A percentile compares a stretch with the other conserved stretches of the same genome.
Conservation (phyloP, 2,797 vertebrate species). For the Neopelma chrysocephalum region DNA sequence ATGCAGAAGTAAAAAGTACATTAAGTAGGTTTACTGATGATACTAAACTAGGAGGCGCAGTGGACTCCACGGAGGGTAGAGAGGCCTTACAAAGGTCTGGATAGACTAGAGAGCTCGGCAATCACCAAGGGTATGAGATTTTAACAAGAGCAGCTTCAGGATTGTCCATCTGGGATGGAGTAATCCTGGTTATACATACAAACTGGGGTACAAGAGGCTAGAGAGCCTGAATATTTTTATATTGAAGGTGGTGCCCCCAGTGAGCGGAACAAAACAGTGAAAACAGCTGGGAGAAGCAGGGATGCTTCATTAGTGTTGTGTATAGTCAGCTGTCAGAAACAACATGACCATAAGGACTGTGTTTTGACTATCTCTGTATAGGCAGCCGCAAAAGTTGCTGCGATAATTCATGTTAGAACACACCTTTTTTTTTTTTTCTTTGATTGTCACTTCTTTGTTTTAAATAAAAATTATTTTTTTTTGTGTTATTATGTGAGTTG, state of each 20-base stretch:
- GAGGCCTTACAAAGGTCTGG: not conserved
- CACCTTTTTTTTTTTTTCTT: not conserved
- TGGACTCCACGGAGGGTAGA: not conserved
- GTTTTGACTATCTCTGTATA: not conserved
- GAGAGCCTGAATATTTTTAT: too few species aligned
- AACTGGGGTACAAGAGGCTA: too few species aligned
- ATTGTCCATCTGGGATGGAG: not conserved
- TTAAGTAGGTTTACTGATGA: not conserved
- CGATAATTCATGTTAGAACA: not conserved
- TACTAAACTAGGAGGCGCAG: not conserved
- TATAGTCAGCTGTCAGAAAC: not conserved
- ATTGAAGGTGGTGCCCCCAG: too few species aligned
- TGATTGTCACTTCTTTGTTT: not conserved
- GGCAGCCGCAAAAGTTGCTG: not conserved
- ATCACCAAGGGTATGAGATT: not conserved
- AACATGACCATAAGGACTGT: not conserved
- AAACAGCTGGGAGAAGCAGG: too few species aligned
- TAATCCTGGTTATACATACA: not conserved
- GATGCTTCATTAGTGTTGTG: too few species aligned
- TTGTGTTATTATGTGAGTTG: not conserved
- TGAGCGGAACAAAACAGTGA: too few species aligned
- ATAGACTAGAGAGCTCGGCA: not conserved
- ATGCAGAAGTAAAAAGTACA: not conserved
- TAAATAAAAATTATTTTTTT: not conserved
- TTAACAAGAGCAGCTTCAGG: not conserved